Base-by-base conservation (phyloP, 2,797 vertebrate species). In the Megaceryle alcyon region DNA sequence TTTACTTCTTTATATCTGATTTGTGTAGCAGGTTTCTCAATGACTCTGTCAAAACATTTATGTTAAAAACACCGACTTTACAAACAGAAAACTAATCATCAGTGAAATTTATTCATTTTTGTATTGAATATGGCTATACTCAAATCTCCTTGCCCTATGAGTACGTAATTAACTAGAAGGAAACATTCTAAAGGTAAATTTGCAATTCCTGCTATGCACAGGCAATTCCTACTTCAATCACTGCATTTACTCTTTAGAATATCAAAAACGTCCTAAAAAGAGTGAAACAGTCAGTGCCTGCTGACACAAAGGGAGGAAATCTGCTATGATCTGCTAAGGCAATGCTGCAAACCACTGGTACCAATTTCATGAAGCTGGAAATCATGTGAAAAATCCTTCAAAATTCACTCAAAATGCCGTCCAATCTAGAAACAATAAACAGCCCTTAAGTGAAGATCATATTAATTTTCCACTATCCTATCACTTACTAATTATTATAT, bases 121-220 rank as follows among this genome's bases (percentile, higher is more conserved):
- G 8, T 70, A 82, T 80, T 57, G 68, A 90, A 56, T 64, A 64
- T 39, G 37, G 89, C 86, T 86, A 90, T 5, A 7, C 39, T 92
- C 87, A 71, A 33, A 88, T 68, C 64, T 81, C 91, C 37, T 41
- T 77, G 71, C 51, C 28, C 49, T 48, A 0, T 12, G 57, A 93
- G 64, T 73, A 86, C 26, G 60, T 86, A 53, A 92, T 82, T 92
- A 96, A 90, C 86, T 84, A 86, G 51, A 90, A 80, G 44, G 70
- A 93, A 90, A 80, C 43, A 80, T 78, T 86, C 82, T n/a, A 0
- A 88, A 92, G 48, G 72, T 20, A 66, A 44, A 70, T 91, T 70
- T 80, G 21, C 35, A 53, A 39, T 80, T 80, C 77, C 28, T 90
- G 81, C 76, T 41, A 18, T 5, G 49, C 11, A 35, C n/a, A 60